Conservation (phyloP, 2,113 vertebrate species). For the Thermophis baileyi region DNA sequence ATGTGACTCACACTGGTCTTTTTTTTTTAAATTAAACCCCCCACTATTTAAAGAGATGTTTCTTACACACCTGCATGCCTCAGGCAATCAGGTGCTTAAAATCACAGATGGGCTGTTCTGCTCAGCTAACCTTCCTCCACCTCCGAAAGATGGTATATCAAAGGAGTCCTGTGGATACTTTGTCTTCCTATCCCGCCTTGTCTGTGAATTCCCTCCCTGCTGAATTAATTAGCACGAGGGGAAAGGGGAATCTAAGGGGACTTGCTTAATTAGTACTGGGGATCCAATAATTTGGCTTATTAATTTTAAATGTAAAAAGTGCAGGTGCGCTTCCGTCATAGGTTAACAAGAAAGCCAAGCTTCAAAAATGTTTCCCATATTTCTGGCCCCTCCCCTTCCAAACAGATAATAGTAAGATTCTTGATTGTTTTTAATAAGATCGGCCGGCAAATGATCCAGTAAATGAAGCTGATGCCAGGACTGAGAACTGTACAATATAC, state of each 20-base stretch:
- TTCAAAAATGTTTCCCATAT: conserved; percentile 4
- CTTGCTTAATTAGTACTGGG: conserved; percentile 44
- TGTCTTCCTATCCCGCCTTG: conserved; percentile 43
- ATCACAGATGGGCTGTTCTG: conserved; percentile 41
- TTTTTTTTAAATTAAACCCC: conserved; percentile 33
- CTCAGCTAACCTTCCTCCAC: conserved; percentile 3
- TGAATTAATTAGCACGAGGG: conserved; percentile 46
- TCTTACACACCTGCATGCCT: conserved; percentile 69
- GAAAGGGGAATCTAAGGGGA: conserved; percentile 42
- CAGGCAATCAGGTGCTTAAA: conserved; percentile 69
- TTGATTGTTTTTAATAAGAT: neutral
- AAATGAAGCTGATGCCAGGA: conserved; percentile 38
- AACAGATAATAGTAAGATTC: neutral
- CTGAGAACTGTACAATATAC: conserved; percentile 11
- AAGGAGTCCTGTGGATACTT: conserved; percentile 57
- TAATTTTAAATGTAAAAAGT: conserved; percentile 59
- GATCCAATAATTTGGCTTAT: conserved; percentile 44
- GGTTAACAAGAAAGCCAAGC: neutral
- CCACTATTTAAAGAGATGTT: conserved; percentile 45
- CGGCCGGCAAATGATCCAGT: neutral
- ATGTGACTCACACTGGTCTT: conserved; percentile 37
- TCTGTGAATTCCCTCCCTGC: conserved; percentile 13
- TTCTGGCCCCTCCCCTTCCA: neutral
- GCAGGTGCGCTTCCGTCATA: conserved; percentile 41
- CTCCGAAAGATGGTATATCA: conserved; percentile 45